Conservation (phyloP, 2,113 vertebrate genomes). For the Catharus minimus region DNA sequence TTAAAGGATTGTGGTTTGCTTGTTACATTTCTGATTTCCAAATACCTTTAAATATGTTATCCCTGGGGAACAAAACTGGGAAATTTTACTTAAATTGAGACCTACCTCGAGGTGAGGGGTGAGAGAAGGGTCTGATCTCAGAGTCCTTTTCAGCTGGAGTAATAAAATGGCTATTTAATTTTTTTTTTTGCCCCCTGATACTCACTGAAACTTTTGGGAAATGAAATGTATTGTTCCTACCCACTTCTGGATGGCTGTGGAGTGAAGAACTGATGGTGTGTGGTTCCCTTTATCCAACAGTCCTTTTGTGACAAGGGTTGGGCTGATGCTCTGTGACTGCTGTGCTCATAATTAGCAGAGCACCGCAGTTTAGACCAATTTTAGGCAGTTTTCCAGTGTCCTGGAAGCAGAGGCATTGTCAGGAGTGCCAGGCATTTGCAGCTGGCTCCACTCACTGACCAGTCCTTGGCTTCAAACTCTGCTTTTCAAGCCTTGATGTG, state of each 20-base stretch:
- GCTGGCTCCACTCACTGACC: slow-evolving; percentile 7
- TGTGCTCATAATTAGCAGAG: slow-evolving; percentile 39
- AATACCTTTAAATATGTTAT: not conserved
- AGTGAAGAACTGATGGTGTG: not conserved
- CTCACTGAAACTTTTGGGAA: not conserved
- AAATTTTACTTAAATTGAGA: not conserved
- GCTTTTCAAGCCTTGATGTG: slow-evolving; percentile 4
- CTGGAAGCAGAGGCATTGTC: not conserved
- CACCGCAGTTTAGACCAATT: not conserved
- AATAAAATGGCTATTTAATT: not conserved
- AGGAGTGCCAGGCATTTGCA: slow-evolving; percentile 1
- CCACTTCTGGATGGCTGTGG: not conserved
- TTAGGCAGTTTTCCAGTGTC: not conserved
- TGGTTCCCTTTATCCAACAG: not conserved
- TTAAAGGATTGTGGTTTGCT: not conserved
- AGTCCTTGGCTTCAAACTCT: not conserved
- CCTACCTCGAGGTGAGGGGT: not conserved
- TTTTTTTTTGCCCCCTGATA: no score
- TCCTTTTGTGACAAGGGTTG: not conserved
- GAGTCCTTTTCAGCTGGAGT: not conserved
- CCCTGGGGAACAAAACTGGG: not conserved
- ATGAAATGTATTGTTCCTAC: not conserved
- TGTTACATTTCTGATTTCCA: not conserved
- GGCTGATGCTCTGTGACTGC: not conserved
- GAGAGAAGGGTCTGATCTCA: not conserved